Conservation (phyloP, 2,888 invertebrate genomes). For the Leptopilina myrica region DNA sequence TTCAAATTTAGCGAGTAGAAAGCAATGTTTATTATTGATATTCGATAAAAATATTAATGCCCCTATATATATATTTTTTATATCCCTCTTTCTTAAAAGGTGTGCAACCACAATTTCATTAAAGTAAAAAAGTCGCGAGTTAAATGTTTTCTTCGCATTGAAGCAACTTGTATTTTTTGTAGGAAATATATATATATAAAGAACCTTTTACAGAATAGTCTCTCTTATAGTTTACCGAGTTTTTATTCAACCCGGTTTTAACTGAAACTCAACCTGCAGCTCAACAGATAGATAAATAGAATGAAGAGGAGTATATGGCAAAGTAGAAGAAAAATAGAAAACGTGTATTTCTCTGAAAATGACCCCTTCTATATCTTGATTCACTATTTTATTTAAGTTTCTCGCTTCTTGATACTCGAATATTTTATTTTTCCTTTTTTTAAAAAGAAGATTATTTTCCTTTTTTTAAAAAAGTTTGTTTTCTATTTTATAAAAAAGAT, state of each 20-base stretch:
- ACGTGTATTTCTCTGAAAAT: slow-evolving; percentile 8
- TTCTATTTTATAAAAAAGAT: too few species aligned
- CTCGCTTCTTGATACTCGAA: neutral
- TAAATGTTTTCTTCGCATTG: slow-evolving; percentile 1
- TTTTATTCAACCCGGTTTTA: slow-evolving; percentile 13
- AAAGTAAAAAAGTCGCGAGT: slow-evolving; percentile 5
- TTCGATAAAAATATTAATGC: too few species aligned
- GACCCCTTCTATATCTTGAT: slow-evolving; percentile 21
- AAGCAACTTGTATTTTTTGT: slow-evolving; percentile 6
- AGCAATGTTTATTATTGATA: too few species aligned
- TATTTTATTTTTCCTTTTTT: neutral
- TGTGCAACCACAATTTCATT: neutral
- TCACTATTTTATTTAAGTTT: slow-evolving; percentile 9
- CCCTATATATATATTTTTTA: neutral
- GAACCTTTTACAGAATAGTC: neutral
- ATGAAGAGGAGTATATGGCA: neutral
- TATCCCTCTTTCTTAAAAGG: neutral
- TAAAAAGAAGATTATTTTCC: neutral
- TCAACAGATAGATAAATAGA: slow-evolving; percentile 20
- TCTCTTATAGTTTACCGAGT: neutral
- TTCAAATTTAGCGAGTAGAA: too few species aligned
- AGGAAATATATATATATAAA: neutral
- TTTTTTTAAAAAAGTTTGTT: too few species aligned
- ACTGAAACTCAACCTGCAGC: slow-evolving; percentile 25
- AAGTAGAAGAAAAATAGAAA: slow-evolving; percentile 23